These are phyloP conservation scores for Luperina nickerlii DNA, from an alignment of 2,888 invertebrate species.

Conservation along the genomic window DNA sequence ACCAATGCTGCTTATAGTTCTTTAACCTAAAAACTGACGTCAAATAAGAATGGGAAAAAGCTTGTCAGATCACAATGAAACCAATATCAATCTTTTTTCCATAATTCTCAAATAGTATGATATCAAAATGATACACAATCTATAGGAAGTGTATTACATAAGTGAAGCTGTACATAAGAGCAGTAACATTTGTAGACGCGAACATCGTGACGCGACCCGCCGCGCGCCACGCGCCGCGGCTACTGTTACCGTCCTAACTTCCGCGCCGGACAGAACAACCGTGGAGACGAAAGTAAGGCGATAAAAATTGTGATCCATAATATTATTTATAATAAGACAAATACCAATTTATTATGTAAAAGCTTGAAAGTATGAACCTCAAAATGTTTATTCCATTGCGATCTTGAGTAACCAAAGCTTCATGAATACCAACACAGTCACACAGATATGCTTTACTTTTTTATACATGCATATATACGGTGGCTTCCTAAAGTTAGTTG, in stretches of 20 bases:
- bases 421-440: neutral
- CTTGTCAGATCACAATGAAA: neutral
- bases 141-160: conserved; percentile 10
- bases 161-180: conserved; percentile 30
- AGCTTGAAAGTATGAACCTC: neutral
- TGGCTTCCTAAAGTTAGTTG: too few relatives aligned
- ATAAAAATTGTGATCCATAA: neutral
- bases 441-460: neutral
- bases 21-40: neutral
- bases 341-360: neutral
- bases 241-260: conserved; percentile 32
- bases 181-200: conserved; percentile 45
- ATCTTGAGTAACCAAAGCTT: neutral
- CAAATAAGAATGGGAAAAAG: neutral
- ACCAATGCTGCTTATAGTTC: neutral
- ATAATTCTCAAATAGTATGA: neutral
- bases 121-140: neutral
- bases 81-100: neutral
- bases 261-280: conserved; percentile 15
- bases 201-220: conserved; percentile 20
- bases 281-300: conserved; percentile 31
- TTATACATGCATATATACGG: too few relatives aligned
- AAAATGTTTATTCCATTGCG: too few relatives aligned
- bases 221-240: conserved; percentile 14
- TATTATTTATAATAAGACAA: neutral